These are phyloP conservation scores for Morbakka virulenta DNA, from an alignment of 30 jellyfish, hydroid and myxozoan species.

Conservation along the genomic window DNA sequence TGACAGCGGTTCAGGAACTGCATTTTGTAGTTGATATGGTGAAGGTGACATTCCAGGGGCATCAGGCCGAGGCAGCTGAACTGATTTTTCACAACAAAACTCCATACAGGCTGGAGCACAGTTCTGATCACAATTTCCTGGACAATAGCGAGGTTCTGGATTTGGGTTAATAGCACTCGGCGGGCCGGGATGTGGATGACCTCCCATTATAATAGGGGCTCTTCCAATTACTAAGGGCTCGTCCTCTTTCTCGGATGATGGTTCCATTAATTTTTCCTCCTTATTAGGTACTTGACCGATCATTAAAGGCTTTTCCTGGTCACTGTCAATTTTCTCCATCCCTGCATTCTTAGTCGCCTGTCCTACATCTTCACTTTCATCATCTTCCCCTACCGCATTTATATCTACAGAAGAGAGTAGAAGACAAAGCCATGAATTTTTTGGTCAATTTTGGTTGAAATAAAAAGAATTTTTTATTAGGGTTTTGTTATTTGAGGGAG, in stretches of 20 bases:
- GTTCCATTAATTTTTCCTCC: neutral
- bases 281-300: no score
- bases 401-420: slow-evolving; percentile 87
- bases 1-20: neutral
- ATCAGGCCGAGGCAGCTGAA: slow-evolving; percentile 82
- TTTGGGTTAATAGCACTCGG: slow-evolving; percentile 55
- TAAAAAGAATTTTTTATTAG: no score
- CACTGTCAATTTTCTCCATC: no score
- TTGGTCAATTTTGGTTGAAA: no score
- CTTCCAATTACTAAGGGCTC: slow-evolving; percentile 18
- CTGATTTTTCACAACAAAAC: slow-evolving; percentile 90
- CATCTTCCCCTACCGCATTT: slow-evolving; percentile 5
- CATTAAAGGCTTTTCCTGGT: no score
- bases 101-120: slow-evolving; percentile 99
- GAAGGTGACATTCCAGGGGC: neutral
- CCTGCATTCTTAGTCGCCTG: no score
- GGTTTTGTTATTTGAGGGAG: no score
- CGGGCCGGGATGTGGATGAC: slow-evolving; percentile 99
- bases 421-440: slow-evolving; percentile 32
- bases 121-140: slow-evolving; percentile 84
- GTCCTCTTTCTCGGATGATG: neutral
- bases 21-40: neutral
- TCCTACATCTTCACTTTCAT: neutral
- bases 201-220: slow-evolving; percentile 91
- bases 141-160: slow-evolving; percentile 87